Base-by-base conservation (phyloP, 2,113 vertebrate genomes). In the Motacilla tschutschensis region DNA sequence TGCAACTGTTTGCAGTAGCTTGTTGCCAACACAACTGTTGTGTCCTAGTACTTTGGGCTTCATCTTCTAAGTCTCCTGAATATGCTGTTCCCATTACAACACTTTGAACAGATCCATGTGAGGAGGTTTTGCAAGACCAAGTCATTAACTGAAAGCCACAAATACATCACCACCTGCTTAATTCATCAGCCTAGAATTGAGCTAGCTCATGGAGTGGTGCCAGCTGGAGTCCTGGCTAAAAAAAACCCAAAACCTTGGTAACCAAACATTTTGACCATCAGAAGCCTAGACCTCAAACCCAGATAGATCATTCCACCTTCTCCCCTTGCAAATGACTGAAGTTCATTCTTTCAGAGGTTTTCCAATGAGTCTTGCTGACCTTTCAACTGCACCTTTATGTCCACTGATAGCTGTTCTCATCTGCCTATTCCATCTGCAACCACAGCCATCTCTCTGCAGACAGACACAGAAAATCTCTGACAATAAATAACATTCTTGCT, bases 1-100 rank as follows among this genome's bases (percentile, higher is more conserved):
- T 60, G 58, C 93, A 93, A 91, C 87, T 93, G 81, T 92, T 94
- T 90, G 84, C 69, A 85, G 84, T 80, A 91, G 65, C 46, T 87
- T 82, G 33, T 71, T 94, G 93, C 90, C 93, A 94, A 58, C 65
- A 90, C 65, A 79, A 83, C 90, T 92, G 71, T 66, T 85, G 79
- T 73, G 73, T 87, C 69, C 88, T 63, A 46, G 60, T 86, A 80
- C 84, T 82, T 90, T 7, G 24, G 54, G 74, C 38, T 83, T 77
- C 85, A 79, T 88, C 76, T 63, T 85, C 1, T 43, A n/a, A 83
- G 79, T 55, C 86, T 91, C 35, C 71, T 84, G 64, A 73, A 47
- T 76, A 66, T 1, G 6, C 47, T 87, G 54, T 77, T 83, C 73
- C 41, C 31, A 31, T 84, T 91, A 76, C 74, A 86, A 43, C 53